These are phyloP conservation scores for Enteromius paludinosus DNA, from an alignment of 2,797 vertebrate genomes.

Conservation along the genomic window DNA sequence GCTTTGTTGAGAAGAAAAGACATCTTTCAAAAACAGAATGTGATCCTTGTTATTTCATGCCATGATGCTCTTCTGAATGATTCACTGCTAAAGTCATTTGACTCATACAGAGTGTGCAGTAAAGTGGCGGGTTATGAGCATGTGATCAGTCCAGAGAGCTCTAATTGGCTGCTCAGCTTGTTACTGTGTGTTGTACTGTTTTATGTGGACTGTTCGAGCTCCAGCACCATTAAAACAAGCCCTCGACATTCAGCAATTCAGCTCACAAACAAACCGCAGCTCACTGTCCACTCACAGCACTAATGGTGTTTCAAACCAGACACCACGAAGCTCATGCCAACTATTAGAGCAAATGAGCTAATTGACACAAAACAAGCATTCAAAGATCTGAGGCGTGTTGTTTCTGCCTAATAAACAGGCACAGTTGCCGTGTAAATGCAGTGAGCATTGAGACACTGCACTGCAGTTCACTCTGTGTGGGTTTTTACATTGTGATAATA, in stretches of 20 bases:
- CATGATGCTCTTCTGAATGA: constrained; percentile 11
- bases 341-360: constrained; percentile 18
- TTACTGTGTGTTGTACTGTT: constrained; percentile 51
- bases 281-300: neutral
- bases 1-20: neutral
- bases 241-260: constrained; percentile 47
- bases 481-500: neutral
- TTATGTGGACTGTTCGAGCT: constrained; percentile 26
- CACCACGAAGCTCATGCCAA: neutral
- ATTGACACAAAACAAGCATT: neutral
- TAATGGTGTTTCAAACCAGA: neutral
- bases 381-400: neutral
- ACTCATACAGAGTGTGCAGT: neutral
- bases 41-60: neutral
- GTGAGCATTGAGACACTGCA: neutral
- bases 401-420: neutral
- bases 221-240: constrained; percentile 54
- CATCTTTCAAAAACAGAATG: neutral
- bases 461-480: neutral
- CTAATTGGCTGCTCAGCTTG: constrained; percentile 30
- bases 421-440: neutral
- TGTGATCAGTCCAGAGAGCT: constrained; percentile 22
- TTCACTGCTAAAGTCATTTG: neutral
- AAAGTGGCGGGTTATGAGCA: constrained; percentile 6
- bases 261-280: constrained; percentile 32